A percentile compares a stretch with the other conserved stretches of the same genome.
Evolutionary conservation across 2,797 vertebrate species (phyloP).

Genomic region (Uromys caudimaculatus): DNA sequence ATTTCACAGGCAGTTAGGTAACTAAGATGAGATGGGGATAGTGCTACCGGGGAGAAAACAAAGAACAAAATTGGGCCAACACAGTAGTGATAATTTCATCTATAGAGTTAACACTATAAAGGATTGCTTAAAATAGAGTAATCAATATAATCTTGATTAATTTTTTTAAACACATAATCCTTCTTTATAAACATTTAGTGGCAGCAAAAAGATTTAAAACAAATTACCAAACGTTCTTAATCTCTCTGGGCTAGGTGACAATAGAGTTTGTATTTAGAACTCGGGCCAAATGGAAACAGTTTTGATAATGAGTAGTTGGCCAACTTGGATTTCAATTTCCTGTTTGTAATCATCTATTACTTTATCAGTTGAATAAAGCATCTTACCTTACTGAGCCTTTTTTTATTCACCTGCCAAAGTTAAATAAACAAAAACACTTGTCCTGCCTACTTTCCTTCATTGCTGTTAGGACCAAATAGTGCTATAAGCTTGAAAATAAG

Average conservation of each 20-base stretch:
- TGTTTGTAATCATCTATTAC: background rate
- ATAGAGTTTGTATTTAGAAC: background rate
- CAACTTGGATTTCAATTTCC: background rate
- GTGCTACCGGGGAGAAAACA: constrained; percentile 30
- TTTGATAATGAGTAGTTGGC: background rate
- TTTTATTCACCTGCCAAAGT: constrained; percentile 1
- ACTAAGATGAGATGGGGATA: background rate
- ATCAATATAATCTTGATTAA: constrained; percentile 36
- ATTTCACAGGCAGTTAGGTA: constrained; percentile 51
- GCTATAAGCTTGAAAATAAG: background rate
- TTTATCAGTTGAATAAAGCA: constrained; percentile 5
- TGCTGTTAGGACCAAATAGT: background rate
- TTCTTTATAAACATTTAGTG: constrained; percentile 21
- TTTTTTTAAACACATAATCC: background rate
- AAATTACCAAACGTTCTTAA: background rate
- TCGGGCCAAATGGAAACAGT: background rate
- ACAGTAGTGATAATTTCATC: constrained; percentile 54
- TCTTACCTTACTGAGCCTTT: background rate
- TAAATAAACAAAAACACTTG: background rate
- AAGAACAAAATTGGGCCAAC: constrained; percentile 42
- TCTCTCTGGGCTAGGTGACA: background rate
- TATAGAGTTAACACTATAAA: constrained; percentile 42
- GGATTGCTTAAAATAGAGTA: constrained; percentile 61
- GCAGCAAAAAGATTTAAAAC: background rate
- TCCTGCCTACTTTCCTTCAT: background rate